Evolutionary conservation across 2,888 invertebrate species (phyloP).

Genomic region (Drosophila histrio): DNA sequence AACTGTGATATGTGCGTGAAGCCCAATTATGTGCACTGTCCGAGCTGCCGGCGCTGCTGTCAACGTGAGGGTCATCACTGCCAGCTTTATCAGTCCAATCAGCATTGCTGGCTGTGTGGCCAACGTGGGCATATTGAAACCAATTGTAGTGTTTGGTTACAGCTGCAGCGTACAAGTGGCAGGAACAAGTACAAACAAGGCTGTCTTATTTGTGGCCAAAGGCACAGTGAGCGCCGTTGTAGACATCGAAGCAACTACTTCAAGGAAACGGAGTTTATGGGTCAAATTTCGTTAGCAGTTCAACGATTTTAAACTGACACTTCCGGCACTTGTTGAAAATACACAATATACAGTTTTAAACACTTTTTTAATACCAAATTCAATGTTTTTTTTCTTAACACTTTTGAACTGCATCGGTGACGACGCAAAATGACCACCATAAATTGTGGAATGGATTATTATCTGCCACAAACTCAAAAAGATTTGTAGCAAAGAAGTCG

Average conservation of each 20-base stretch:
- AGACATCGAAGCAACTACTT: conserved; percentile 47
- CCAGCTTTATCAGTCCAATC: conserved; percentile 81
- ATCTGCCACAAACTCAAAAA: conserved; percentile 38
- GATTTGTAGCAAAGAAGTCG: conserved; percentile 36
- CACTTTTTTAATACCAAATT: conserved; percentile 51
- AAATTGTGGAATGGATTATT: conserved; percentile 77
- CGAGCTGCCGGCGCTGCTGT: conserved; percentile 88
- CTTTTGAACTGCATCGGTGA: conserved; percentile 42
- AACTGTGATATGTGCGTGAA: conserved; percentile 91
- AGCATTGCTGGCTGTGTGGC: conserved; percentile 82
- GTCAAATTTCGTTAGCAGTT: conserved; percentile 19
- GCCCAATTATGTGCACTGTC: conserved; percentile 92
- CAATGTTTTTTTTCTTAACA: conserved; percentile 66
- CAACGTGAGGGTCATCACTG: conserved; percentile 86
- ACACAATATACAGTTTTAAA: conserved; percentile 19
- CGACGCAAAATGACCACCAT: conserved; percentile 58
- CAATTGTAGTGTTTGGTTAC: conserved; percentile 64
- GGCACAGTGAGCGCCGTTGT: conserved; percentile 54
- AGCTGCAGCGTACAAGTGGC: neutral
- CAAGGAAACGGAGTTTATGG: conserved; percentile 55
- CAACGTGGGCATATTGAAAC: conserved; percentile 81
- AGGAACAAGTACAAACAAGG: neutral
- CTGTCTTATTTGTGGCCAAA: conserved; percentile 53
- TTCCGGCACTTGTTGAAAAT: neutral
- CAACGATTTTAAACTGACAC: neutral